Evolutionary conservation across 2,797 vertebrate species (phyloP), one percentile per base, ranked within the genome.

Genomic region (Scarus forsteni): DNA sequence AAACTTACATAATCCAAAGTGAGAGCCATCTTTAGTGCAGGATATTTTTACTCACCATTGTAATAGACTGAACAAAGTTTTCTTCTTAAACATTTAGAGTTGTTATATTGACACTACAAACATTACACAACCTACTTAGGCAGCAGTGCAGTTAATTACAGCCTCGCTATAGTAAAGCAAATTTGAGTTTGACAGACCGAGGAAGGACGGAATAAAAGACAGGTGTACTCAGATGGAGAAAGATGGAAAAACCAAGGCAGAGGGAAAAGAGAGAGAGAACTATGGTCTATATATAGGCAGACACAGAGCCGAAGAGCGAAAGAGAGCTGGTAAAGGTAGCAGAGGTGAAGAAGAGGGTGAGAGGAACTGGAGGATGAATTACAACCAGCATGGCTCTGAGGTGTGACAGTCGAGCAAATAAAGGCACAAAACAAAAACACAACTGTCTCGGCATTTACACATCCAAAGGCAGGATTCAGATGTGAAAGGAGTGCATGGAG

Each of bases 281-380:
- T 6, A 11, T 13, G 50, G 34, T 71, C 80, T 89, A 87, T 86
- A 83, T 85, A 69, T 80, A 88, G 83, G 57, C 5, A 34, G 71
- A 75, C 69, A 73, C 60, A 58, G 60, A 68, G 19, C 53, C 14
- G 3, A 42, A 59, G 38, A 70, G 63, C 45, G 63, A 48, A 63
- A 72, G 42, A 16, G 61, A 81, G 51, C 60, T 68, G 80, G 85
- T 63, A 27, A 74, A 58, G 48, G 58, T 60, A 68, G 55, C 75
- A 73, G 69, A 83, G 80, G 80, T 85, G 85, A 81, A 65, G 70
- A 70, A 54, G 51, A 76, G 56, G 46, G 66, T 77, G 81, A 64
- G 65, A 60, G 13, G 55, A 70, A 49, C 59, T 39, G 68, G 44
- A 16, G 65, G 52, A 67, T 76, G 57, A 58, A 73, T 70, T 49